Evolutionary conservation across 2,888 invertebrate species (phyloP).

Genomic region (Phortica magna): DNA sequence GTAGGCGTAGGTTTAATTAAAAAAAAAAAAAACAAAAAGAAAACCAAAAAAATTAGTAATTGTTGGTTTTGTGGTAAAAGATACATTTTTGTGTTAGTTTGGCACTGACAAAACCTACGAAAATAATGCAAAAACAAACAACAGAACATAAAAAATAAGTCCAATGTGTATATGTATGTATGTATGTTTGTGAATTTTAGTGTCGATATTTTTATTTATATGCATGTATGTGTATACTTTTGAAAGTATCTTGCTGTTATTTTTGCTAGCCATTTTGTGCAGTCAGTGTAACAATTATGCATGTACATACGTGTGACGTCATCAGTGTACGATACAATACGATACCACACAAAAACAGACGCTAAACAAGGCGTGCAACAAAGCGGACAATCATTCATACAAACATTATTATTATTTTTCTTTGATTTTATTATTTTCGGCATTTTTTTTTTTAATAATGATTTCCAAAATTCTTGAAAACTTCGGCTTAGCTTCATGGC

Average conservation of each 20-base stretch:
- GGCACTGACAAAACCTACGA: constrained; percentile 26
- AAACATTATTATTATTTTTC: constrained; percentile 12
- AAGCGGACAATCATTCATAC: neutral
- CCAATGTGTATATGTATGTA: constrained; percentile 17
- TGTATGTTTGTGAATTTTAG: constrained; percentile 11
- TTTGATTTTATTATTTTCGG: constrained; percentile 16
- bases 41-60: constrained; percentile 46
- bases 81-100: constrained; percentile 21
- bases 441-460: too few relatives aligned
- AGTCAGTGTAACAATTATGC: constrained; percentile 24
- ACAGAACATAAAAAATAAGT: constrained; percentile 24
- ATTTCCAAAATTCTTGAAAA: too few relatives aligned
- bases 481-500: too few relatives aligned
- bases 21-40: constrained; percentile 43
- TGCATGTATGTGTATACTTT: constrained; percentile 38
- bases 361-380: neutral
- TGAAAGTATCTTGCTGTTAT: constrained; percentile 37
- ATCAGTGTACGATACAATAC: neutral
- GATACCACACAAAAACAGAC: neutral
- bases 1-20: constrained; percentile 43
- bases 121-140: constrained; percentile 31
- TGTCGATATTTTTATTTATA: constrained; percentile 2
- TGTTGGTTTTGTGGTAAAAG: neutral
- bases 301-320: neutral
- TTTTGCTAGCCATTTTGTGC: constrained; percentile 28